These are phyloP conservation scores for Bathynomus jamesi DNA, from an alignment of 1,140 invertebrate genomes.

Conservation along the genomic window DNA sequence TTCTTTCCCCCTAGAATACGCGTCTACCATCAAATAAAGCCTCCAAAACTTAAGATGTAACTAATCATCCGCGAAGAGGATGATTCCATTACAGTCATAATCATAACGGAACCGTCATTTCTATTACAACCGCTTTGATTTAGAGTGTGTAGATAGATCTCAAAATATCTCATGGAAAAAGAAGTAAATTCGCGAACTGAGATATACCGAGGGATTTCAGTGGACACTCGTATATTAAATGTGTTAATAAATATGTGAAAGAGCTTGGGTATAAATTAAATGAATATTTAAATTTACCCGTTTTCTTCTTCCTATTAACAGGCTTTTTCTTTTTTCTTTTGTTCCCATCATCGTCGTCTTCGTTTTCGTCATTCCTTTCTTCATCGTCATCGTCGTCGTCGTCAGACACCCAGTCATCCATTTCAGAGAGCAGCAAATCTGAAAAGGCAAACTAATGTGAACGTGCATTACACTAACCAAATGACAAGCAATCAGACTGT, in stretches of 20 bases:
- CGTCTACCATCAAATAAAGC: neutral
- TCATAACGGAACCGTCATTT: too few species aligned
- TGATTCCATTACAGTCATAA: too few species aligned
- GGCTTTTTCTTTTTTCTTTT: constrained; percentile 58
- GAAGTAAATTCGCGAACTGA: too few species aligned
- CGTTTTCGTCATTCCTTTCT: constrained; percentile 61
- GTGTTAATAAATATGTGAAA: too few species aligned
- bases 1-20: constrained; percentile 20
- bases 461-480: constrained; percentile 8
- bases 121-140: too few species aligned
- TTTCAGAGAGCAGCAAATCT: constrained; percentile 79
- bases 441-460: too few species aligned
- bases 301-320: neutral
- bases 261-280: too few species aligned
- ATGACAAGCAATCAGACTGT: constrained; percentile 4
- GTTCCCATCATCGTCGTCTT: constrained; percentile 54
- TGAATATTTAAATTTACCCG: neutral
- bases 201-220: too few species aligned
- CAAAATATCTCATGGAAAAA: too few species aligned
- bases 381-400: constrained; percentile 41
- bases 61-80: too few species aligned
- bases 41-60: neutral
- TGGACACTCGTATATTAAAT: too few species aligned
- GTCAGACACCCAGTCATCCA: constrained; percentile 77
- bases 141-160: too few species aligned